These are phyloP conservation scores for Cichlasoma orientale DNA, from an alignment of 2,797 vertebrate genomes.

Conservation along the genomic window DNA sequence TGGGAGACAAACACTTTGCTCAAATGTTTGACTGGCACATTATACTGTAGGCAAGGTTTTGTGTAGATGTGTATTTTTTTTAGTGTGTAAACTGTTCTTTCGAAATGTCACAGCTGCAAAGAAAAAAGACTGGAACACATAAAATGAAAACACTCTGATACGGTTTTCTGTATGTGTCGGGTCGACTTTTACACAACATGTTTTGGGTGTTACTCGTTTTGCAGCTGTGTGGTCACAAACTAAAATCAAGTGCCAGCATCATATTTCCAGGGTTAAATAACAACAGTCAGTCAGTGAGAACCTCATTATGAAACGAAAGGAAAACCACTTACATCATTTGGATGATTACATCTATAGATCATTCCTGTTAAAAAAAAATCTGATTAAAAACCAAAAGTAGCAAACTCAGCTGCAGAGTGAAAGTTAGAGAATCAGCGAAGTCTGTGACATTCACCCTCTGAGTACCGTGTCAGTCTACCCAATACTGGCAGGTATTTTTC, in stretches of 20 bases:
- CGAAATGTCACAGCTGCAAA: neutral
- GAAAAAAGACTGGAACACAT: neutral
- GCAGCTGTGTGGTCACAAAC: neutral
- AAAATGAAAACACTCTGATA: neutral
- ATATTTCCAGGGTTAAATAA: neutral
- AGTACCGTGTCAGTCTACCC: neutral
- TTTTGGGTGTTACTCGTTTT: neutral
- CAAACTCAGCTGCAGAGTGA: neutral
- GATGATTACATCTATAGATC: neutral
- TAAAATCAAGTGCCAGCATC: neutral
- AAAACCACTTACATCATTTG: neutral
- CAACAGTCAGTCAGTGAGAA: neutral
- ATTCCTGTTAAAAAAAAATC: neutral
- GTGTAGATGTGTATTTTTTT: accelerated
- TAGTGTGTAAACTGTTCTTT: neutral
- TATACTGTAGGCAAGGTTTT: neutral
- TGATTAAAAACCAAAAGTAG: neutral
- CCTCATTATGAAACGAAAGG: neutral
- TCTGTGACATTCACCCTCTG: neutral
- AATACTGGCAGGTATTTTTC: neutral
- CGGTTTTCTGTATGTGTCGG: neutral
- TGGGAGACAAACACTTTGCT: neutral
- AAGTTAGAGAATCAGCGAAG: neutral
- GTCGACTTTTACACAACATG: neutral
- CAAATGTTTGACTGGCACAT: neutral